Evolutionary conservation across 2,888 invertebrate species (phyloP).

Genomic region (Lepidochrysops patricia): DNA sequence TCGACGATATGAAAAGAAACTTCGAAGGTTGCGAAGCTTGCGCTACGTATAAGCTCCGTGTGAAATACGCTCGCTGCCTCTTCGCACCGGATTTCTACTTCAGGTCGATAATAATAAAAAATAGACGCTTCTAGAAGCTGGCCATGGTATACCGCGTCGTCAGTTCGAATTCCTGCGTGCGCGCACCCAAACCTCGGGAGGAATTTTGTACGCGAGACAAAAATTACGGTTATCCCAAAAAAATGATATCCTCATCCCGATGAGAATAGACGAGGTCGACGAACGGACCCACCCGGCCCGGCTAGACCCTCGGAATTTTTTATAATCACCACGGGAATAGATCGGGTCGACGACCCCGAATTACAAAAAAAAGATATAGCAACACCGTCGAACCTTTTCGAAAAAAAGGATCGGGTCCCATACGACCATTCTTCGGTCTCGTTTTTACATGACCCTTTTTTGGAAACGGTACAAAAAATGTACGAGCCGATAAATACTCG

Average conservation of each 20-base stretch:
- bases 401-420: conserved; percentile 5
- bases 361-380: conserved; percentile 8
- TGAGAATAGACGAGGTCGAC: conserved; percentile 2
- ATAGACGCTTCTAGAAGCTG: not conserved
- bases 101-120: not conserved
- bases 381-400: conserved; percentile 9
- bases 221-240: conserved; percentile 6
- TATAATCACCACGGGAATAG: conserved; percentile 12
- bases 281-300: not conserved
- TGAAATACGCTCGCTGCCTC: not conserved
- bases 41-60: conserved; percentile 4
- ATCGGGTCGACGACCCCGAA: not conserved
- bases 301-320: conserved; percentile 10
- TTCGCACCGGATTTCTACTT: conserved; percentile 11
- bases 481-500: not conserved
- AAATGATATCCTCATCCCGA: not conserved
- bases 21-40: not conserved
- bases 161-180: not conserved
- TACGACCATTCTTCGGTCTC: not conserved
- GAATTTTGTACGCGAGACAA: not conserved
- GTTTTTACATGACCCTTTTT: conserved; percentile 11
- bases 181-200: not conserved
- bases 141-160: not conserved
- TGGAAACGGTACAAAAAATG: conserved; percentile 7
- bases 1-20: not conserved